Percentiles rank a stretch among this genome's conserved stretches.
Evolutionary conservation across 1,140 invertebrate species (phyloP).

Genomic region (Drosophila pruinosa): DNA sequence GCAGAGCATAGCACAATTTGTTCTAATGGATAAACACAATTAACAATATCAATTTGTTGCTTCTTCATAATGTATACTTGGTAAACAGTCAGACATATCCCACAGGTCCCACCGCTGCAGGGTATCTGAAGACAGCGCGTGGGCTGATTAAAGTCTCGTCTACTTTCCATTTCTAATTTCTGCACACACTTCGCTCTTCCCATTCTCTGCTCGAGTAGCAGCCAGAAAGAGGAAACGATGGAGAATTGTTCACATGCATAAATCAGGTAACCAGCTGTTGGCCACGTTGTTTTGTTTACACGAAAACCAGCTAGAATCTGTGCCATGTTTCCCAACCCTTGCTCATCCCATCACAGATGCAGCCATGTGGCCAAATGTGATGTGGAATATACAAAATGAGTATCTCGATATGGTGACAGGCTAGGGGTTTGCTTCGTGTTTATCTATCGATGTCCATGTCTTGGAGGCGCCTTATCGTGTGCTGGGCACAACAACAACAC

Average conservation of each 20-base stretch:
- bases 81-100: neutral
- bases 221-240: constrained; percentile 32
- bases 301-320: constrained; percentile 35
- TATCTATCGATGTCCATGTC: constrained; percentile 15
- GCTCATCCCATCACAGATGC: constrained; percentile 43
- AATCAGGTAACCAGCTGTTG: constrained; percentile 46
- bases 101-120: neutral
- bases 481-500: constrained; percentile 8
- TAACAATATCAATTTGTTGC: no score
- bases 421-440: constrained; percentile 24
- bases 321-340: constrained; percentile 42
- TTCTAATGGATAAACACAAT: no score
- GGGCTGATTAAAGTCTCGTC: neutral
- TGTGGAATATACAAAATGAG: constrained; percentile 20
- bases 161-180: constrained; percentile 9
- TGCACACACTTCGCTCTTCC: neutral
- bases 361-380: constrained; percentile 57
- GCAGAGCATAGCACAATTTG: no score
- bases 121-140: neutral
- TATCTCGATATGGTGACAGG: constrained; percentile 9
- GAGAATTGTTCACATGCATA: constrained; percentile 38
- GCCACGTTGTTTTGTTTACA: constrained; percentile 58
- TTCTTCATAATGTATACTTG: no score
- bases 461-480: constrained; percentile 34
- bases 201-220: neutral